A percentile compares a stretch with the other conserved stretches of the same genome.
phyloP scores from a whole-genome alignment of 2,888 invertebrate genomes.

The Neoscelio sp. region DNA sequence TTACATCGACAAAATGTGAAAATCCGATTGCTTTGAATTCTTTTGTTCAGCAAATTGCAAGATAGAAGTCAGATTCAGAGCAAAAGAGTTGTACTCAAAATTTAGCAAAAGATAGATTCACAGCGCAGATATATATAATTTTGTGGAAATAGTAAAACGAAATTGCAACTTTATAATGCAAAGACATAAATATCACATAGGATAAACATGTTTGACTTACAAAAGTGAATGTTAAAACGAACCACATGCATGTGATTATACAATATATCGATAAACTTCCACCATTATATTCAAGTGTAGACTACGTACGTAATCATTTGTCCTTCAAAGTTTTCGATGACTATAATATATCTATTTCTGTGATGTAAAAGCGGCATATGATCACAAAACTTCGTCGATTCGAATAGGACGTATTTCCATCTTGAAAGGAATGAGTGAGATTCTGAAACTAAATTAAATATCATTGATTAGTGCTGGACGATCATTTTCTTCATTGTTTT shows the following conservation, averaged over 20 bases:
- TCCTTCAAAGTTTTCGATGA: conserved; percentile 68
- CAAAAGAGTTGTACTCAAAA: conserved; percentile 19
- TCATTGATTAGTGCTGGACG: conserved; percentile 59
- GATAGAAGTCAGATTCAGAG: conserved; percentile 28
- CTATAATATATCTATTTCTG: conserved; percentile 69
- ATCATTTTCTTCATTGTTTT: conserved; percentile 21
- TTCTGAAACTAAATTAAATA: conserved; percentile 70
- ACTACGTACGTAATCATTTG: conserved; percentile 69
- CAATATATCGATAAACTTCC: conserved; percentile 67
- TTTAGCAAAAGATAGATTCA: conserved; percentile 45
- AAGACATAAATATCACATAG: conserved; percentile 66
- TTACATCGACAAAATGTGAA: conserved; percentile 22
- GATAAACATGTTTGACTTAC: conserved; percentile 67
- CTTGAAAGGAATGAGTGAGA: conserved; percentile 69
- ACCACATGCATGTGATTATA: conserved; percentile 69
- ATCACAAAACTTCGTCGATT: conserved; percentile 69
- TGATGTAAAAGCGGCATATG: conserved; percentile 69
- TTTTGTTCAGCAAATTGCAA: conserved; percentile 19
- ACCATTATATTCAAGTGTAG: conserved; percentile 68
- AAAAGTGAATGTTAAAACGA: conserved; percentile 67
- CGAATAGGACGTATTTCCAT: conserved; percentile 69
- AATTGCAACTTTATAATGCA: conserved; percentile 64
- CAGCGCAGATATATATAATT: conserved; percentile 37
- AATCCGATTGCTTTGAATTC: conserved; percentile 21
- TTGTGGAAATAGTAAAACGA: conserved; percentile 58